Conservation (phyloP, 2,888 invertebrate species). For the Rotaria socialis region DNA sequence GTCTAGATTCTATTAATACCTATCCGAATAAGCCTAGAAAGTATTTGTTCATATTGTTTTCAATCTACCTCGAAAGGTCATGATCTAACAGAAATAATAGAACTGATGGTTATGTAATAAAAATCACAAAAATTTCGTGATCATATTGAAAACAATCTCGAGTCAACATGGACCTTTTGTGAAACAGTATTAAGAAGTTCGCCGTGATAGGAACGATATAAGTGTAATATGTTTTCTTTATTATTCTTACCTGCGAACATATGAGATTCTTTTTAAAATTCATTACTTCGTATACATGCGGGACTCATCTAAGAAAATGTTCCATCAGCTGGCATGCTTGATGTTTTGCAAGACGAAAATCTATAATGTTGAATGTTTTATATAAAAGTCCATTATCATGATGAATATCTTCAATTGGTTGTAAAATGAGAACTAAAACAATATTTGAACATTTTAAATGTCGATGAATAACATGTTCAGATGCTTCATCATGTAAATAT, state of each 20-base stretch:
- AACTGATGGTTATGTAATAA: too few species aligned
- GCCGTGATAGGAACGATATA: too few species aligned
- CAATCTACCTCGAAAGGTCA: conserved; percentile 76
- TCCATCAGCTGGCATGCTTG: conserved; percentile 83
- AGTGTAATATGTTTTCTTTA: too few species aligned
- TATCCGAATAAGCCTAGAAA: too few species aligned
- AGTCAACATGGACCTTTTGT: too few species aligned
- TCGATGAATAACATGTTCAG: conserved; percentile 42
- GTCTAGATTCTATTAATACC: too few species aligned
- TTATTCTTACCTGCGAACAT: conserved; percentile 73
- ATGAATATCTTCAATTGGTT: background rate
- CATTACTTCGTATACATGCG: conserved; percentile 84
- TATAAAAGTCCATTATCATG: background rate
- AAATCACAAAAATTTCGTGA: too few species aligned
- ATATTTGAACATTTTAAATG: conserved; percentile 42
- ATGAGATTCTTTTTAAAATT: conserved; percentile 86
- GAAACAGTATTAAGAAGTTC: too few species aligned
- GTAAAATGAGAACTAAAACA: background rate
- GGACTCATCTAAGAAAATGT: conserved; percentile 99
- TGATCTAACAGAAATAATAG: too few species aligned
- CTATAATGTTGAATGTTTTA: conserved; percentile 79
- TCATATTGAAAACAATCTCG: too few species aligned
- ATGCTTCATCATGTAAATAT: conserved; percentile 42
- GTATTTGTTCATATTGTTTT: too few species aligned
- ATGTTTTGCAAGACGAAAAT: conserved; percentile 82